A percentile compares a stretch with the other conserved stretches of the same genome.
Evolutionary conservation across 2,797 vertebrate species (phyloP).

Genomic region (Lates japonicus): DNA sequence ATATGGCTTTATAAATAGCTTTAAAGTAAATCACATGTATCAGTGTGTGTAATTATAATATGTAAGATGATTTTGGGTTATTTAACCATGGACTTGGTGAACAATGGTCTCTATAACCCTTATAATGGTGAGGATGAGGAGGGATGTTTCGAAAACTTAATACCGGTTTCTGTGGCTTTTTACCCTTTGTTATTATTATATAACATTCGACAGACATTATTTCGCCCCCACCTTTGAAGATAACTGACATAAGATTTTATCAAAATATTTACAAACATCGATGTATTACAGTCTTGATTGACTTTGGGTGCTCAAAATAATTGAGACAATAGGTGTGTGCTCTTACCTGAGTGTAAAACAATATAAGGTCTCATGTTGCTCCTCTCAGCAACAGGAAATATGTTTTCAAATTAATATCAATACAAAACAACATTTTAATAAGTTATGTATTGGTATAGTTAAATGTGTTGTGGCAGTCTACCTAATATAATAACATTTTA

Average conservation of each 20-base stretch:
- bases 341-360: background rate
- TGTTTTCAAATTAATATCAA: background rate
- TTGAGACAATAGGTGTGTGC: background rate
- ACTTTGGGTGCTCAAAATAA: background rate
- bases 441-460: background rate
- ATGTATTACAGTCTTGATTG: background rate
- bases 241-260: background rate
- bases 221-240: background rate
- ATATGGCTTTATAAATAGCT: background rate
- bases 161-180: background rate
- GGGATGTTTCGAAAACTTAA: background rate
- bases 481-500: background rate
- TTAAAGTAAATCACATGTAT: background rate
- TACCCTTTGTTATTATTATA: background rate
- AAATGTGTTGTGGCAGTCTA: background rate
- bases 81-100: background rate
- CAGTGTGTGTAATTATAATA: background rate
- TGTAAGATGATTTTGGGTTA: background rate
- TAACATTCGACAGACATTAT: background rate
- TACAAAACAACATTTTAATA: slow-evolving; percentile 5
- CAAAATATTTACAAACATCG: background rate
- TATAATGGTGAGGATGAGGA: background rate
- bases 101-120: background rate
- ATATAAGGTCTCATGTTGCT: background rate
- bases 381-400: background rate